Conservation (phyloP, 1,140 invertebrate species). For the Nomia melanderi region DNA sequence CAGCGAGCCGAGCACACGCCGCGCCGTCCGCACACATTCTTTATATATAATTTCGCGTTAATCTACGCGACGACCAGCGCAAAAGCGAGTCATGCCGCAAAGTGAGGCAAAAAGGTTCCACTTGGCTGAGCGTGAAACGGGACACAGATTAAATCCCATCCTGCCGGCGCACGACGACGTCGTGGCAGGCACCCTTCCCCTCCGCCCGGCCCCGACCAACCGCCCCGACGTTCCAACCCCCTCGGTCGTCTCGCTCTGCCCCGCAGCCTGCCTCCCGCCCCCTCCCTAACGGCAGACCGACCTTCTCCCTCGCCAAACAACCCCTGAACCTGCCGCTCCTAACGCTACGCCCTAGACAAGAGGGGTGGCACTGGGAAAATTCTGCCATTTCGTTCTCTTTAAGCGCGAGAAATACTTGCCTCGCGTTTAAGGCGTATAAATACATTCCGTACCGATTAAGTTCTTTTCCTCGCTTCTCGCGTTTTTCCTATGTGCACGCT, state of each 20-base stretch:
- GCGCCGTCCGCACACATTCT: slow-evolving; percentile 72
- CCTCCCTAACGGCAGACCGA: slow-evolving; percentile 30
- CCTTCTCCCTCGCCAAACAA: slow-evolving; percentile 65
- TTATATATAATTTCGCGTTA: slow-evolving; percentile 82
- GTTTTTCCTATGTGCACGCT: not conserved
- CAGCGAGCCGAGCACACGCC: slow-evolving; percentile 60
- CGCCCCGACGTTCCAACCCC: slow-evolving; percentile 18
- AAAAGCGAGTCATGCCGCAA: slow-evolving; percentile 80
- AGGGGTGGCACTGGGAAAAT: slow-evolving; percentile 37
- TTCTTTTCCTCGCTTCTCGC: not conserved
- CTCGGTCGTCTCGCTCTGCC: slow-evolving; percentile 42
- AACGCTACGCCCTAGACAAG: slow-evolving; percentile 46
- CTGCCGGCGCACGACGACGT: slow-evolving; percentile 70
- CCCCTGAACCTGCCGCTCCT: slow-evolving; percentile 49
- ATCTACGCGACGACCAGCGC: slow-evolving; percentile 79
- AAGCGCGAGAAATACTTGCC: slow-evolving; percentile 58
- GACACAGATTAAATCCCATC: slow-evolving; percentile 82
- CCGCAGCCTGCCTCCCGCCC: slow-evolving; percentile 16
- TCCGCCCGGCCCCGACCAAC: slow-evolving; percentile 32
- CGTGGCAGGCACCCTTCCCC: slow-evolving; percentile 66
- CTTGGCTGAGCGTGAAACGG: slow-evolving; percentile 81
- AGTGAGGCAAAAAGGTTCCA: slow-evolving; percentile 81
- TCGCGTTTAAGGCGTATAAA: slow-evolving; percentile 49
- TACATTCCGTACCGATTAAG: slow-evolving; percentile 32
- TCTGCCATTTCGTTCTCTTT: slow-evolving; percentile 52